Evolutionary conservation across 2,888 invertebrate species (phyloP), one percentile per base, ranked within the genome.

Genomic region (Germaria angustata): DNA sequence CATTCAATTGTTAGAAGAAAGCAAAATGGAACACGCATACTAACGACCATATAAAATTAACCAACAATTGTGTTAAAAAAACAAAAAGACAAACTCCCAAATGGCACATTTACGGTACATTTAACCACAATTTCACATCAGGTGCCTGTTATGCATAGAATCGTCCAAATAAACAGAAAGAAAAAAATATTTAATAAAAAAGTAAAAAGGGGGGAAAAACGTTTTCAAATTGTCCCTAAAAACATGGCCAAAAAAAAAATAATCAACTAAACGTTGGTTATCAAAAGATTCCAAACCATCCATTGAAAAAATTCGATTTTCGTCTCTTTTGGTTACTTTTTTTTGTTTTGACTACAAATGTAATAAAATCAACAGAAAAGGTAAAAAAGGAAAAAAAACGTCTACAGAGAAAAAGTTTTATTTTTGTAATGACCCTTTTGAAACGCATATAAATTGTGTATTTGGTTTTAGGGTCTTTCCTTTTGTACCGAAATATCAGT

Each of bases 61-160:
- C 65, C 53, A 51, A 59, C 32, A 39, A 68, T 44, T 24, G 34
- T 34, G 13, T 41, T 46, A 5, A 57, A 53, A 63, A 53, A n/a
- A n/a, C n/a, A n/a, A 73, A 5, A 65, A 6, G 20, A 76, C 17
- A 46, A 28, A 36, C 65, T 46, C 36, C 59, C 59, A 57, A 80
- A 80, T 78, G 66, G 66, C 69, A 69, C 81, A 84, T 86, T 86
- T 68, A 84, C 82, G 84, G 59, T 79, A 76, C 83, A 80, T 85
- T 85, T 84, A 84, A 86, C 84, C 84, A 81, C 84, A 84, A 84
- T 86, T 85, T 84, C 84, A 85, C 86, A 85, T 84, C 86, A 86
- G 86, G 86, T 86, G 85, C 24, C 72, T 65, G 57, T 44, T 24
- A 68, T 55, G 72, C 63, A 76, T 63, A 81, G 72, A 69, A 71